These are phyloP conservation scores for Pilophorus perplexus DNA, from an alignment of 2,888 invertebrate species.

Conservation along the genomic window DNA sequence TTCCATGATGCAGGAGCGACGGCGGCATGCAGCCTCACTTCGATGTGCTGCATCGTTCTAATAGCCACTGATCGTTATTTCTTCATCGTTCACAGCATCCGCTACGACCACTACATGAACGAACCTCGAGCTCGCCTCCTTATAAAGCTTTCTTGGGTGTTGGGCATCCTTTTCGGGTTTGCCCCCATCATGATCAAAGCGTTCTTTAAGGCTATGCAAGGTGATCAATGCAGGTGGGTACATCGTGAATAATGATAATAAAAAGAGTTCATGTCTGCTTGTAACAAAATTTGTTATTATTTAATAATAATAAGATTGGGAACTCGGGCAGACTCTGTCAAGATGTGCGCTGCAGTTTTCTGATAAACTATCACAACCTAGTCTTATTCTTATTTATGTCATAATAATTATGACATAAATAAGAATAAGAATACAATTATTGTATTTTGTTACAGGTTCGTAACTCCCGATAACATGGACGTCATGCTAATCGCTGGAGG, in stretches of 20 bases:
- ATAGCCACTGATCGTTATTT: constrained; percentile 65
- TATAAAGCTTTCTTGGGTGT: constrained; percentile 58
- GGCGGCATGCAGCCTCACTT: constrained; percentile 63
- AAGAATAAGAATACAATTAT: background rate
- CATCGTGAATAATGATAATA: background rate
- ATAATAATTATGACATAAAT: background rate
- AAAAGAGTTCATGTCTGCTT: background rate
- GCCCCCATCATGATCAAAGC: constrained; percentile 10
- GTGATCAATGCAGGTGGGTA: constrained; percentile 34
- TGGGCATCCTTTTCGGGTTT: constrained; percentile 33
- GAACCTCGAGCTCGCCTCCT: constrained; percentile 59
- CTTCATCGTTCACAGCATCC: constrained; percentile 63
- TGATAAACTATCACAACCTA: no score
- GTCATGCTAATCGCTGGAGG: constrained; percentile 15
- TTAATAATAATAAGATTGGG: no score
- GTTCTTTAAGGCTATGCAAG: background rate
- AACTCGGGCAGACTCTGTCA: no score
- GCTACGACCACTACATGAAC: constrained; percentile 62
- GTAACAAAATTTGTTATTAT: no score
- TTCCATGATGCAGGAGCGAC: constrained; percentile 62
- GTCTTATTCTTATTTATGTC: background rate
- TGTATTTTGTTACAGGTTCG: background rate
- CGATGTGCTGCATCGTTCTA: constrained; percentile 63
- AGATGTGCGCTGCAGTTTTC: no score
- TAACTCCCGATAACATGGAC: constrained; percentile 19